Percentiles rank a stretch among this genome's conserved stretches.
Evolutionary conservation across 2,113 vertebrate genomes (phyloP).

Genomic region (Indicator indicator): DNA sequence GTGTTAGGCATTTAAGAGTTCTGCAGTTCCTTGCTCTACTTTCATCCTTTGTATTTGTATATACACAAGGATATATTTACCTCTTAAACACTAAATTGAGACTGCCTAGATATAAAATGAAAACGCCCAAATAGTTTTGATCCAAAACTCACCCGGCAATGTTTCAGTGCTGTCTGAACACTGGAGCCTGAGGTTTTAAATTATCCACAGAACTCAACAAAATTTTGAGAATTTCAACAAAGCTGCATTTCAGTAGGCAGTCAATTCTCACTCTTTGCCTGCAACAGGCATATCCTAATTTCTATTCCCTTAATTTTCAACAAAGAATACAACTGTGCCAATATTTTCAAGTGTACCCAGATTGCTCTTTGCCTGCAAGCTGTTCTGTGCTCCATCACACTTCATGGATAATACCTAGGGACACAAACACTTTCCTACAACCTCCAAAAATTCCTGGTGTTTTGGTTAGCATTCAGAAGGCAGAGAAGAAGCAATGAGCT

Average conservation of each 20-base stretch:
- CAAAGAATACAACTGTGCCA: background rate
- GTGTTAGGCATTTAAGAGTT: background rate
- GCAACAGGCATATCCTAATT: background rate
- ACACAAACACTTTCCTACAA: background rate
- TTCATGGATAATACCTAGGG: background rate
- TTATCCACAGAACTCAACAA: background rate
- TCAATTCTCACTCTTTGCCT: background rate
- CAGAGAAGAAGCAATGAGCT: background rate
- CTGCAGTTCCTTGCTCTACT: background rate
- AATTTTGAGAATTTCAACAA: background rate
- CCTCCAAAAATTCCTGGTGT: background rate
- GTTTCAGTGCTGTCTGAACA: background rate
- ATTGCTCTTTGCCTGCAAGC: background rate
- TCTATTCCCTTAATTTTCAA: background rate
- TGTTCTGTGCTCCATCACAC: background rate
- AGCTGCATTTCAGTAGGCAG: background rate
- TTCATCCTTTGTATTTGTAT: background rate
- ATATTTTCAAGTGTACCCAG: background rate
- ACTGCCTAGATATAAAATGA: background rate
- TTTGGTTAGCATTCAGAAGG: background rate
- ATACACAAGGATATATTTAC: background rate
- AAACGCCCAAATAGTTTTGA: background rate
- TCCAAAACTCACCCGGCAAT: fast-evolving
- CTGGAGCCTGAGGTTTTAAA: background rate
- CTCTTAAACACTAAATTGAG: background rate